Base-by-base conservation (phyloP, 2,888 invertebrate genomes). In the Xanthia icteritia region DNA sequence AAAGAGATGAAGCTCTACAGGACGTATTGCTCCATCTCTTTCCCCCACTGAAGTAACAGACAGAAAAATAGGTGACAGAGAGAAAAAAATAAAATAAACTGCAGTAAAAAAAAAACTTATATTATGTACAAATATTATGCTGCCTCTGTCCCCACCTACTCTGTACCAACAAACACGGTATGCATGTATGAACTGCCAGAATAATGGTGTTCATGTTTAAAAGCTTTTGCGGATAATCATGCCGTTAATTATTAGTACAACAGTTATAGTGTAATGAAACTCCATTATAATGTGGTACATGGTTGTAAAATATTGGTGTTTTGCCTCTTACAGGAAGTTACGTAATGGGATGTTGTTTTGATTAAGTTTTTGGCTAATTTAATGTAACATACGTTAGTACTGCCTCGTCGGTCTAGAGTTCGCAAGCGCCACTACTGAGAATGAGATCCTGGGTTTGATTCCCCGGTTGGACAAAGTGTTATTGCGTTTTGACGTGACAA, bases 211-310 rank as follows among this genome's bases (percentile, higher is more conserved):
- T 88, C 86, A 86, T 88, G 92, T 92, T 93, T 94, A 94, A 94
- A 94, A 94, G 94, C 94, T 94, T 94, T 93, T 92, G 91, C 90
- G 91, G 92, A 91, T 93, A 93, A 93, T 92, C 92, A 86, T 78
- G 90, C 89, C 90, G 90, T 93, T 94, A 93, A 94, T 94, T 93
- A 93, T 93, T 91, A 90, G 81, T 86, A 89, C 86, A 88, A 86
- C 88, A 88, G 89, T 89, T 89, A 89, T 89, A 83, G 82, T 86
- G 84, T 90, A 91, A 91, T 91, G 90, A 91, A 90, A 91, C 88
- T 91, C 82, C 88, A 90, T 91, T 90, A 89, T 86, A 85, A 31
- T 71, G 63, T 42, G 31, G 73, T 73, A 66, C 73, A 54, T n/a
- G 54, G 39, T 39, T 69, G 75, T 87, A 77, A 84, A 86, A 86